These are phyloP conservation scores for Prionailurus viverrinus DNA, from an alignment of 2,113 vertebrate genomes.

Conservation along the genomic window DNA sequence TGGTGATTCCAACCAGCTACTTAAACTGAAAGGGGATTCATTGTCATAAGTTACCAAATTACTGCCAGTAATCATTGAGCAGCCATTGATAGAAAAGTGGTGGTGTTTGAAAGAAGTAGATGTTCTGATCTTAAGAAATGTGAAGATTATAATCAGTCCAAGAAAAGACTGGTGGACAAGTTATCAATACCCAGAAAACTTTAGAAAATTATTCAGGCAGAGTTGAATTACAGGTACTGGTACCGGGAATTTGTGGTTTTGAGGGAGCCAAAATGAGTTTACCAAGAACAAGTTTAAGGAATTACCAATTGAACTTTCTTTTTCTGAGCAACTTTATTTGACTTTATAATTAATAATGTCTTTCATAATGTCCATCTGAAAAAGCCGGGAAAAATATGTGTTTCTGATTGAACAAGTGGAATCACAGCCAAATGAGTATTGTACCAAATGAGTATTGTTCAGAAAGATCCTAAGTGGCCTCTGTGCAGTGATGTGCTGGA, in stretches of 20 bases:
- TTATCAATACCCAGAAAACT: background rate
- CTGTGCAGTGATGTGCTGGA: background rate
- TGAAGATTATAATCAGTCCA: background rate
- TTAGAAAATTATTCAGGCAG: constrained; percentile 6
- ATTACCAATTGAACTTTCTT: background rate
- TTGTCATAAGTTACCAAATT: constrained; percentile 4
- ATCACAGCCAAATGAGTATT: background rate
- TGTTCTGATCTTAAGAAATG: constrained; percentile 32
- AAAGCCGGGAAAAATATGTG: background rate
- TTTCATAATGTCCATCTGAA: constrained; percentile 21
- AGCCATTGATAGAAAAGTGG: background rate
- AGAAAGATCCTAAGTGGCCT: background rate
- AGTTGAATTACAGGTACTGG: background rate
- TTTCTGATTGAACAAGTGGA: background rate
- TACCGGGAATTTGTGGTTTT: background rate
- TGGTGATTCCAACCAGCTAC: constrained; percentile 8
- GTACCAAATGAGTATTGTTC: background rate
- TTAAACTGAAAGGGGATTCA: background rate
- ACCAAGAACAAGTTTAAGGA: background rate
- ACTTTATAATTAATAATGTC: constrained; percentile 8
- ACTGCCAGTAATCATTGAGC: background rate
- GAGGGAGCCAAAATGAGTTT: background rate
- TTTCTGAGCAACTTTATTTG: background rate
- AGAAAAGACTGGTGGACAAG: background rate
- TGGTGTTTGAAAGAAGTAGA: background rate